These are phyloP conservation scores for Oscheius sp. DNA, from an alignment of 2,888 invertebrate genomes.

Conservation along the genomic window DNA sequence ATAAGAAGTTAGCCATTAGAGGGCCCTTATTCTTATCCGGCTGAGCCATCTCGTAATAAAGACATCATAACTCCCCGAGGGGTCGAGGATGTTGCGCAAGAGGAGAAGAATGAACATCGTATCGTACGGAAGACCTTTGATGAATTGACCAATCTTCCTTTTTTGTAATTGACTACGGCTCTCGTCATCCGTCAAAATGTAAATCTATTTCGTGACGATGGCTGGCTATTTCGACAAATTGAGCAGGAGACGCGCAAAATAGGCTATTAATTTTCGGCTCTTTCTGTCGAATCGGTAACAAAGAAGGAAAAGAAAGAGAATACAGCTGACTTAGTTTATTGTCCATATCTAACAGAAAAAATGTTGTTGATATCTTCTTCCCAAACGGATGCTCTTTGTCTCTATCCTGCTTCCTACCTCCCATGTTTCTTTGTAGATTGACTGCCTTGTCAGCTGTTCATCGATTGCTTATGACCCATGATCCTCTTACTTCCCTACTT, in stretches of 20 bases:
- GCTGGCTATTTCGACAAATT: background rate
- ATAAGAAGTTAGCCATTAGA: constrained; percentile 15
- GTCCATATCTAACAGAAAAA: too few relatives aligned
- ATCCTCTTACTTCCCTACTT: too few relatives aligned
- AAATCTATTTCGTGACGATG: constrained; percentile 20
- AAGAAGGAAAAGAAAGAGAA: background rate
- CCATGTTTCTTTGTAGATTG: too few relatives aligned
- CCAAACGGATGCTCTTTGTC: too few relatives aligned
- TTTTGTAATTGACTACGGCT: constrained; percentile 8
- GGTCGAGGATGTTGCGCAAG: constrained; percentile 26
- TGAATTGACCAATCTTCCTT: constrained; percentile 1
- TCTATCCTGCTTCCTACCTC: too few relatives aligned
- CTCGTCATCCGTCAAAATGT: constrained; percentile 13
- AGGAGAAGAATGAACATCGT: background rate
- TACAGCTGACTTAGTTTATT: too few relatives aligned
- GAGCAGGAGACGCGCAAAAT: background rate
- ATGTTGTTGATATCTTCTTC: too few relatives aligned
- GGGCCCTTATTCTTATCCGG: constrained; percentile 12
- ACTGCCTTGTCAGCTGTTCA: too few relatives aligned
- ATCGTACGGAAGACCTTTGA: background rate
- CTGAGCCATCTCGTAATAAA: constrained; percentile 25
- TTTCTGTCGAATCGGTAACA: background rate
- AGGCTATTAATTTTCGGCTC: constrained; percentile 14
- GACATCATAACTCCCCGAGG: constrained; percentile 27
- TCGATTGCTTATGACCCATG: too few relatives aligned